Evolutionary conservation across 2,888 invertebrate genomes (phyloP).

Genomic region (Conomelus anceps): DNA sequence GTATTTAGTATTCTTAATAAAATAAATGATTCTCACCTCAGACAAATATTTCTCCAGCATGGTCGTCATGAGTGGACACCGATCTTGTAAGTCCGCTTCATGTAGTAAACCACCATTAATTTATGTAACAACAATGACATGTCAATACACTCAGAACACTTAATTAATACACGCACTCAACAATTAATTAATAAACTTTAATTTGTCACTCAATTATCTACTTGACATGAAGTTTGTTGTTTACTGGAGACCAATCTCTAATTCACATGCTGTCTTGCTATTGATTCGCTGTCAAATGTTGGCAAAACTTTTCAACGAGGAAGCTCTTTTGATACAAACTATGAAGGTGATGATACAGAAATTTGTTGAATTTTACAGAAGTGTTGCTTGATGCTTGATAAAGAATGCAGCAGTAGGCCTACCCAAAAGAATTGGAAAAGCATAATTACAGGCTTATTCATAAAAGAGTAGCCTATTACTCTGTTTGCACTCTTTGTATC

Average conservation of each 20-base stretch:
- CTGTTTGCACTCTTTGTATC: no score
- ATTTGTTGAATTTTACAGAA: no score
- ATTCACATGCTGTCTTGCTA: no score
- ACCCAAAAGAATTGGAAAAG: no score
- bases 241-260: no score
- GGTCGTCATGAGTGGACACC: background rate
- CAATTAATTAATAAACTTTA: background rate
- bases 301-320: background rate
- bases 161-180: background rate
- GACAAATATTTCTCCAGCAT: background rate
- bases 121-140: background rate
- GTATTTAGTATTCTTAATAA: no score
- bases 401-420: background rate
- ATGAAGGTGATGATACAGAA: background rate
- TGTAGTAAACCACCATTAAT: background rate
- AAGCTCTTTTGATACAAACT: background rate
- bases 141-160: background rate
- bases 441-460: no score
- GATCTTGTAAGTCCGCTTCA: background rate
- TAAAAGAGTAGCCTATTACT: no score
- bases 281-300: background rate
- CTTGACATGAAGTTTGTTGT: background rate
- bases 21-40: background rate
- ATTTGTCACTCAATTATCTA: background rate
- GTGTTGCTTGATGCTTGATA: background rate